Evolutionary conservation across 2,113 vertebrate species (phyloP).

Genomic region (Apistogramma diplotaenia): DNA sequence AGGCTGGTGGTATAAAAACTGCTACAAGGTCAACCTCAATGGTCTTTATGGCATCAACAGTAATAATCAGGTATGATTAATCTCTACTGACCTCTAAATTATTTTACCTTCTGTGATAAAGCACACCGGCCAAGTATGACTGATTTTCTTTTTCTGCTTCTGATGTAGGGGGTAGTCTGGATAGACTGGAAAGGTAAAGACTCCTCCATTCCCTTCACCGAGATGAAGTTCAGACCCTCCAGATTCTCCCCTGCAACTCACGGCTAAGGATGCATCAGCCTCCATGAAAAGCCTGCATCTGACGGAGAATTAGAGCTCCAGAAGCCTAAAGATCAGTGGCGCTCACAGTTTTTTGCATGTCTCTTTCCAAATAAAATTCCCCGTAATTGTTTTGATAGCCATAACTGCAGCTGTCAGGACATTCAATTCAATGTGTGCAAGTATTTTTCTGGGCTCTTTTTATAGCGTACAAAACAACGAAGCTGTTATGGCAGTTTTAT

Average conservation of each 20-base stretch:
- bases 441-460: slow-evolving; percentile 11
- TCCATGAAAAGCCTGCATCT: neutral
- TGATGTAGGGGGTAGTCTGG: slow-evolving; percentile 88
- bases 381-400: slow-evolving; percentile 17
- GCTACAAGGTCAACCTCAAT: slow-evolving; percentile 92
- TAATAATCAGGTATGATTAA: slow-evolving; percentile 84
- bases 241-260: slow-evolving; percentile 68
- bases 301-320: neutral
- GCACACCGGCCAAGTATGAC: neutral
- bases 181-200: slow-evolving; percentile 94
- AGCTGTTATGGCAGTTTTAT: slow-evolving; percentile 3
- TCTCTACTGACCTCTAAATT: neutral
- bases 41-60: slow-evolving; percentile 82
- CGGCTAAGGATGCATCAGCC: slow-evolving; percentile 59
- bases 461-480: slow-evolving; percentile 6
- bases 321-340: slow-evolving; percentile 8
- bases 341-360: slow-evolving; percentile 20
- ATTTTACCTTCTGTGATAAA: neutral
- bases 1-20: slow-evolving; percentile 96
- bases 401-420: neutral
- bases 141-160: neutral
- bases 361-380: neutral
- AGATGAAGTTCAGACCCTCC: slow-evolving; percentile 91
- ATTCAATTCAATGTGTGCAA: slow-evolving; percentile 13
- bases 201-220: slow-evolving; percentile 88